These are phyloP conservation scores for Arnoldichthys spilopterus DNA, from an alignment of 2,797 vertebrate species.

Conservation along the genomic window DNA sequence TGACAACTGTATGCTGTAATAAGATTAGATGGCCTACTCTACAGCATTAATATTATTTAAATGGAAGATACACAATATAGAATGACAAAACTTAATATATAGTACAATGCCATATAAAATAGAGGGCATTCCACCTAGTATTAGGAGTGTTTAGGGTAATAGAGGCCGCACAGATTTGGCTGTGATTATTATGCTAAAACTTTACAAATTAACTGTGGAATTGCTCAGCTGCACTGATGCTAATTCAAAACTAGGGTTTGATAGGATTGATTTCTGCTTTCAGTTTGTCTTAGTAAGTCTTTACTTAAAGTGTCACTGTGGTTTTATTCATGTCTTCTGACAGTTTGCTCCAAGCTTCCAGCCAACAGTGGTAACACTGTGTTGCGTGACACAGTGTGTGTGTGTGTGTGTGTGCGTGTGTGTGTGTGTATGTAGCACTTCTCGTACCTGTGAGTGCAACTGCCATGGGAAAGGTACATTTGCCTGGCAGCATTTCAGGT, in stretches of 20 bases:
- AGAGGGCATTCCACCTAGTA: not conserved
- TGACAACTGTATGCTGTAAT: too few relatives aligned
- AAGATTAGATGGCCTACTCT: too few relatives aligned
- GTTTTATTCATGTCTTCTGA: conserved; percentile 1
- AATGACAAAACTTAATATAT: too few relatives aligned
- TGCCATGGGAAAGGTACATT: conserved; percentile 18
- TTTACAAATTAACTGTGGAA: not conserved
- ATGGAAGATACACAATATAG: too few relatives aligned
- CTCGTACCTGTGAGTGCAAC: conserved; percentile 25
- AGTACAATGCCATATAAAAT: too few relatives aligned
- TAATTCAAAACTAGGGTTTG: not conserved
- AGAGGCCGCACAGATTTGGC: not conserved
- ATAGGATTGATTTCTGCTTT: not conserved
- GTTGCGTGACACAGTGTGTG: not conserved
- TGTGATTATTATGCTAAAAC: not conserved
- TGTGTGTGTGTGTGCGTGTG: conserved; percentile 2
- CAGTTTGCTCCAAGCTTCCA: conserved; percentile 9
- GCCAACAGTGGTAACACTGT: not conserved
- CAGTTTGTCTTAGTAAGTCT: conserved; percentile 14
- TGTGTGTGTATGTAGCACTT: conserved; percentile 10
- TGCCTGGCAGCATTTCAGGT: conserved; percentile 40
- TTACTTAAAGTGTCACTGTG: conserved; percentile 11
- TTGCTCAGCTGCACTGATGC: not conserved
- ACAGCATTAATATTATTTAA: too few relatives aligned
- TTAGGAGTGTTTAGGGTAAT: too few relatives aligned